Conservation (phyloP, 2,113 vertebrate genomes). For the Anthoscopus minutus region DNA sequence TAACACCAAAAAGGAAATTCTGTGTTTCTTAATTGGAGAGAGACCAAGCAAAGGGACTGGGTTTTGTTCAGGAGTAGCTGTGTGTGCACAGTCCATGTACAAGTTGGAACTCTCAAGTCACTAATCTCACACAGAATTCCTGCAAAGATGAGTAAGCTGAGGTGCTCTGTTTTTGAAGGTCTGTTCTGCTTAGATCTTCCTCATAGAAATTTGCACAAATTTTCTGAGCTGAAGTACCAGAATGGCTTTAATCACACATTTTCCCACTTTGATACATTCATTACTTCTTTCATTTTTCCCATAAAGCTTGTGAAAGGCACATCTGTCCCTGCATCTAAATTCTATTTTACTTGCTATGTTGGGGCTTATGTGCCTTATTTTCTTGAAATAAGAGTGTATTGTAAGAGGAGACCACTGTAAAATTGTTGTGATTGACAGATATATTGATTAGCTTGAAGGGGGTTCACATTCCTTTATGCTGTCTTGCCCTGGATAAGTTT, state of each 20-base stretch:
- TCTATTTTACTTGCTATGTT: not conserved
- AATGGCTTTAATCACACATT: not conserved
- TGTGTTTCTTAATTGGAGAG: not conserved
- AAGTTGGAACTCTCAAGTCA: accelerated
- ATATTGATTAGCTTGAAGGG: not conserved
- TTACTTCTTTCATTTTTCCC: not conserved
- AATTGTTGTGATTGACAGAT: not conserved
- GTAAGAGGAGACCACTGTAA: not conserved
- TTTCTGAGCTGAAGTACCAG: not conserved
- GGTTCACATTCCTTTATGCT: not conserved
- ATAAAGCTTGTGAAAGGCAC: not conserved
- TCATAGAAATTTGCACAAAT: not conserved
- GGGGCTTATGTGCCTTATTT: not conserved
- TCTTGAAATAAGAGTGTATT: not conserved
- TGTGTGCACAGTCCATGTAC: not conserved
- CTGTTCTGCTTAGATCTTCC: not conserved
- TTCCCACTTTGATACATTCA: not conserved
- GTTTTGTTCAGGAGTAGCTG: not conserved
- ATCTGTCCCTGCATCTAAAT: not conserved
- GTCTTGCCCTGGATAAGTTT: not conserved
- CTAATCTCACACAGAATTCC: not conserved
- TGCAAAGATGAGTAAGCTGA: not conserved
- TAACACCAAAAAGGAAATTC: not conserved
- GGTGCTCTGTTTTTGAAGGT: not conserved
- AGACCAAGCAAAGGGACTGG: not conserved